Conservation (phyloP, 92 coral and sea anemone genomes). For the Porites evermanni region DNA sequence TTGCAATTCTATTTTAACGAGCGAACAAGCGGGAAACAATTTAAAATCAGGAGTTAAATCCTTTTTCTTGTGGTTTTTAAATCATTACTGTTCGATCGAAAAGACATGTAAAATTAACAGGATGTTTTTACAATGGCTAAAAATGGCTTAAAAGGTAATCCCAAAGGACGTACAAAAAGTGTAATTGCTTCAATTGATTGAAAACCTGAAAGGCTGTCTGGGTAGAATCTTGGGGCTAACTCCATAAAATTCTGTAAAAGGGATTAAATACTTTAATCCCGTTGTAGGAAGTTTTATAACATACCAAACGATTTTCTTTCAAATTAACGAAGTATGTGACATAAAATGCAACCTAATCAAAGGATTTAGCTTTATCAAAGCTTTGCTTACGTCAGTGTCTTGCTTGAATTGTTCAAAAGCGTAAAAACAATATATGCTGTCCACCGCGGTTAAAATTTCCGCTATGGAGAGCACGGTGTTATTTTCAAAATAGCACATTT, state of each 20-base stretch:
- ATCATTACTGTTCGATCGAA: background rate
- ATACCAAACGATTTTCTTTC: slow-evolving; percentile 24
- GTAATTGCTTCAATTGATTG: background rate
- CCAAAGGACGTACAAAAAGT: background rate
- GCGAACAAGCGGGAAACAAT: background rate
- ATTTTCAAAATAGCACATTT: background rate
- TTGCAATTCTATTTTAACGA: background rate
- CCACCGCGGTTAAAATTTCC: slow-evolving; percentile 20
- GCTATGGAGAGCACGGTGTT: background rate
- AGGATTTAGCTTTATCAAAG: slow-evolving; percentile 24
- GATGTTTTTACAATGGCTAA: slow-evolving; percentile 5
- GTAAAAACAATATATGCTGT: slow-evolving; percentile 12
- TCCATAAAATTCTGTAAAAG: background rate
- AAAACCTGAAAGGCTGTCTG: slow-evolving; percentile 6
- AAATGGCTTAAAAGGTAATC: slow-evolving; percentile 21
- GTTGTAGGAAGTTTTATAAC: slow-evolving; percentile 23
- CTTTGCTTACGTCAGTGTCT: slow-evolving; percentile 43
- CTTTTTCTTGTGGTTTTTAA: slow-evolving; percentile 11
- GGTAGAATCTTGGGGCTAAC: slow-evolving; percentile 11
- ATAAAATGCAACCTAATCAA: slow-evolving; percentile 1
- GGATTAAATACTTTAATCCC: slow-evolving; percentile 33
- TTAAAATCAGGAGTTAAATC: background rate
- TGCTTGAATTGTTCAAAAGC: background rate
- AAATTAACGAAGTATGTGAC: slow-evolving; percentile 1
- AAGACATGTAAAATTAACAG: slow-evolving; percentile 25